Evolutionary conservation across 2,113 vertebrate genomes (phyloP), one percentile per base, ranked within the genome.

Genomic region (Microtus richardsoni): DNA sequence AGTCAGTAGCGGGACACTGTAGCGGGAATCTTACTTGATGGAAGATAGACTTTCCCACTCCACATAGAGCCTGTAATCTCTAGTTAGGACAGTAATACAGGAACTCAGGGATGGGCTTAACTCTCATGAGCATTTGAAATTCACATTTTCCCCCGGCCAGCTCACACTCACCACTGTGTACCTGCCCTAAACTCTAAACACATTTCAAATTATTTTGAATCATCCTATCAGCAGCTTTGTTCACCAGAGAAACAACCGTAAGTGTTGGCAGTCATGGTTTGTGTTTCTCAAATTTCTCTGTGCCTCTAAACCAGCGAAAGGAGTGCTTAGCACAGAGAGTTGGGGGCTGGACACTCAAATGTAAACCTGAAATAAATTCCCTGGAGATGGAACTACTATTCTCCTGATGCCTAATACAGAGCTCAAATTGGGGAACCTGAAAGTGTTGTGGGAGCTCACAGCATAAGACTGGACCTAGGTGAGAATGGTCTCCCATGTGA

Each of bases 71-170:
- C n/a, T 21, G 26, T n/a, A 92, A 84, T 39, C 64, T 92, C 79
- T 85, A 30, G 30, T 47, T 70, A 92, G 52, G 73, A 75, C n/a
- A 44, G 39, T 9, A 80, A 9, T 70, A 3, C 17, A 82, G 70
- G 47, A 52, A 13, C 71, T 77, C 80, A 58, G 44, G 71, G 36
- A 60, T 91, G 16, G 17, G 8, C 26, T 66, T 64, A 12, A 36
- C 24, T 68, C 39, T 21, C 6, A 4, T 66, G 62, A 91, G n/a
- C 47, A 49, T 83, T 78, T 95, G 80, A 87, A 95, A 62, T 47
- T 93, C 9, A 54, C 73, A 82, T 92, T 62, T 68, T 71, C 92
- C 93, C 92, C 66, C 3, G 68, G 60, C 33, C 91, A 94, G 77
- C 39, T 96, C 41, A 54, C 5, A 66, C 85, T 94, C n/a, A 84